These are phyloP conservation scores for Catocala sponsa DNA, from an alignment of 2,888 invertebrate genomes.

Conservation along the genomic window DNA sequence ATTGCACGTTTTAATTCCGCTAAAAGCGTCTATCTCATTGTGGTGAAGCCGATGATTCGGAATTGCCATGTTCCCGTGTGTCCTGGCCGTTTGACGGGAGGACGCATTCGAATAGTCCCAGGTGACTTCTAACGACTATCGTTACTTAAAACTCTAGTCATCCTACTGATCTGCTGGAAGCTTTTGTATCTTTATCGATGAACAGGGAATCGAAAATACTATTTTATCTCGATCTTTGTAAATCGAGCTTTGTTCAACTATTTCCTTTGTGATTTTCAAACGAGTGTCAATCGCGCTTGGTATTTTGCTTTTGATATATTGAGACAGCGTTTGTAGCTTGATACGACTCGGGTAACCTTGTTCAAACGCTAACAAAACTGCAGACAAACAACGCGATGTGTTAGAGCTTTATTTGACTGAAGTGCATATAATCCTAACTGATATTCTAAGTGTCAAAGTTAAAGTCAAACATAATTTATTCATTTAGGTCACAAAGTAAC, in stretches of 20 bases:
- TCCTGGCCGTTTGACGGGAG: constrained; percentile 26
- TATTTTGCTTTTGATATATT: constrained; percentile 30
- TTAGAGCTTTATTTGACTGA: no score
- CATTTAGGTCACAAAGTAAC: no score
- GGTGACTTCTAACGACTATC: constrained; percentile 63
- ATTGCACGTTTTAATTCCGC: constrained; percentile 77
- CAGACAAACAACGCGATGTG: constrained; percentile 16
- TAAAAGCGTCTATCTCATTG: constrained; percentile 85
- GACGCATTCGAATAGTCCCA: constrained; percentile 51
- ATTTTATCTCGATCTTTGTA: constrained; percentile 28
- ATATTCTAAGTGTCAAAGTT: no score
- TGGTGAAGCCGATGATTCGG: constrained; percentile 74
- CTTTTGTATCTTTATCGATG: constrained; percentile 54
- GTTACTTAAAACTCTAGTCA: constrained; percentile 66
- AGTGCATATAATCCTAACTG: no score
- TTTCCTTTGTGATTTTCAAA: constrained; percentile 38
- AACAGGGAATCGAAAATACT: constrained; percentile 31
- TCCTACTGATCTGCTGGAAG: constrained; percentile 52
- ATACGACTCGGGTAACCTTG: background rate
- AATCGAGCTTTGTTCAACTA: constrained; percentile 3
- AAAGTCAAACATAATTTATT: no score
- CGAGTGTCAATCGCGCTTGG: constrained; percentile 38
- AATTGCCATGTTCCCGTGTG: constrained; percentile 59
- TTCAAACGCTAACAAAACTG: constrained; percentile 14
- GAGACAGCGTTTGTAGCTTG: constrained; percentile 8